Conservation (phyloP, 2,888 invertebrate species). For the Hydriomena furcata region DNA sequence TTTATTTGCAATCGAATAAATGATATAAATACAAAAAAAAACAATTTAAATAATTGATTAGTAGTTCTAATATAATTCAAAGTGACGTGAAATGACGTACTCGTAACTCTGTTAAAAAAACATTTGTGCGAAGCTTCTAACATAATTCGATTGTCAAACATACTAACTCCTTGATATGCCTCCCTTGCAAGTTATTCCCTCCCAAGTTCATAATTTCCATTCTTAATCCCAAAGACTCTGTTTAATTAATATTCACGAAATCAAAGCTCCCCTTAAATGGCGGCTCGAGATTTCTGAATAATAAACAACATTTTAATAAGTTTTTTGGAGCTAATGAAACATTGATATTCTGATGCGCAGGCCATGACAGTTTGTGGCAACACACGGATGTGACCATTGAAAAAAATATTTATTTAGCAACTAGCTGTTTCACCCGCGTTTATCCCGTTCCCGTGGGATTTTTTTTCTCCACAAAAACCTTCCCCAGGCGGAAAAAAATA, state of each 20-base stretch:
- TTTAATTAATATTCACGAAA: conserved; percentile 34
- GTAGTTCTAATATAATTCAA: too few relatives aligned
- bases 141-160: conserved; percentile 1
- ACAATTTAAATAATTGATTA: too few relatives aligned
- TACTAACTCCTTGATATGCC: conserved; percentile 4
- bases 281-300: conserved; percentile 29
- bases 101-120: too few relatives aligned
- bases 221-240: conserved; percentile 23
- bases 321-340: conserved; percentile 25
- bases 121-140: too few relatives aligned
- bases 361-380: conserved; percentile 7
- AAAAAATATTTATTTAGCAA: too few relatives aligned
- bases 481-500: too few relatives aligned
- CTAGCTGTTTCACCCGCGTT: too few relatives aligned
- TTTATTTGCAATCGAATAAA: too few relatives aligned
- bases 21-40: too few relatives aligned
- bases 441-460: too few relatives aligned
- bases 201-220: conserved; percentile 24
- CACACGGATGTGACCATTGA: conserved; percentile 1
- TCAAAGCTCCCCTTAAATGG: conserved; percentile 29
- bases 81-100: too few relatives aligned
- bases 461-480: too few relatives aligned
- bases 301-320: conserved; percentile 23
- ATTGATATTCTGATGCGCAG: conserved; percentile 15
- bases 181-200: conserved; percentile 10